Evolutionary conservation across 2,888 invertebrate genomes (phyloP).

Genomic region (Trisateles emortualis): DNA sequence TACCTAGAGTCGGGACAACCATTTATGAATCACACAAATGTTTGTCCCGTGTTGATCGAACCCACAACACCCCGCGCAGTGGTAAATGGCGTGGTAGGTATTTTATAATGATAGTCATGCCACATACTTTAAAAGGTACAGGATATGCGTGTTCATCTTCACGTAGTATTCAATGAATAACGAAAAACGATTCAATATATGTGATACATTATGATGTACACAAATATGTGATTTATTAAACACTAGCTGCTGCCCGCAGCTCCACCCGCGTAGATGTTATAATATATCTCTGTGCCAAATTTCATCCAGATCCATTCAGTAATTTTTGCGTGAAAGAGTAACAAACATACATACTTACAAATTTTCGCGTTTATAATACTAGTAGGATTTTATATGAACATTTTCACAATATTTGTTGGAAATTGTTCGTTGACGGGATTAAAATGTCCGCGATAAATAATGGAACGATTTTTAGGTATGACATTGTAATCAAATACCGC

Average conservation of each 20-base stretch:
- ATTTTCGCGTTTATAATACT: too few relatives aligned
- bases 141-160: conserved; percentile 25
- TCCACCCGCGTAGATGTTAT: too few relatives aligned
- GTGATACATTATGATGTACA: background rate
- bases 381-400: conserved; percentile 1
- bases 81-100: too few relatives aligned
- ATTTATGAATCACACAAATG: too few relatives aligned
- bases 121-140: background rate
- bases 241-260: too few relatives aligned
- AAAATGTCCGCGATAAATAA: background rate
- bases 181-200: conserved; percentile 29
- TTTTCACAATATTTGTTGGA: background rate
- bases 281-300: too few relatives aligned
- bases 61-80: too few relatives aligned
- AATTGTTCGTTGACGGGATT: background rate
- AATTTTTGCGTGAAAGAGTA: too few relatives aligned
- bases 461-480: background rate
- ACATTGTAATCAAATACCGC: background rate
- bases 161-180: conserved; percentile 39
- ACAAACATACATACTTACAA: too few relatives aligned
- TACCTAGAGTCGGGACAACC: too few relatives aligned
- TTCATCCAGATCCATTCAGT: too few relatives aligned
- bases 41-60: too few relatives aligned
- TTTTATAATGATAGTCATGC: background rate
- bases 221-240: conserved; percentile 3